Conservation (phyloP, 37 sponge, comb jelly and placozoan species). For the Halichondria panicea region DNA sequence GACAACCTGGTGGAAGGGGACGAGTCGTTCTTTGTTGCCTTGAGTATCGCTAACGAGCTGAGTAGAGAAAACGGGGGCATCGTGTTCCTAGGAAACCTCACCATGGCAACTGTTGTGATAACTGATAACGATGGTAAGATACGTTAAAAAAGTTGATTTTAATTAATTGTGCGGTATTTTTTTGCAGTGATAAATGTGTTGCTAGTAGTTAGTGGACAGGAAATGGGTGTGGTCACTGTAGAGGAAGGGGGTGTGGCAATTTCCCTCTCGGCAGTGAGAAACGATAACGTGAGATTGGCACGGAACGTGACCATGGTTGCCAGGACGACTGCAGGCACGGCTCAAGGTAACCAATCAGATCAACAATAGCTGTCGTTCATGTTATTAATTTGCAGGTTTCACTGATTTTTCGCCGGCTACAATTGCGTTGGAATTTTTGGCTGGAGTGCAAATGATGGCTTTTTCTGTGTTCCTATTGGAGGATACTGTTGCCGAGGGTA, state of each 20-base stretch:
- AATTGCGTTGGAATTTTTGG: not conserved
- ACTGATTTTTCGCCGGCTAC: not conserved
- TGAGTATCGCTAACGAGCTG: not conserved
- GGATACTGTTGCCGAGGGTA: not conserved
- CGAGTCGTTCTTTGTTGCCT: constrained; percentile 2
- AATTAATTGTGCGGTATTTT: too few species aligned
- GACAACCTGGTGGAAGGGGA: constrained; percentile 5
- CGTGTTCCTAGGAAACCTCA: not conserved
- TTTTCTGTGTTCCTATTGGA: constrained; percentile 1
- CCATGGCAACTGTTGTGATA: constrained; percentile 6
- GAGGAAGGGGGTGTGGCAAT: not conserved
- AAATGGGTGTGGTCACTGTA: too few species aligned
- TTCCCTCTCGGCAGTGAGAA: not conserved
- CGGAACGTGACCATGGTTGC: not conserved
- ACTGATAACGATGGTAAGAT: constrained; percentile 26
- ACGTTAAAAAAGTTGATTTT: not conserved
- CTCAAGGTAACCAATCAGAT: not conserved
- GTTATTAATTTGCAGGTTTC: not conserved
- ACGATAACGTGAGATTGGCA: not conserved
- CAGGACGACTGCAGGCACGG: not conserved
- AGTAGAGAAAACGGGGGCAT: not conserved
- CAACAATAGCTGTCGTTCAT: not conserved
- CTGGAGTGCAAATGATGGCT: not conserved
- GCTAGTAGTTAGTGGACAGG: too few species aligned
- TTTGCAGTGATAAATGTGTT: constrained; percentile 16